phyloP scores from a whole-genome alignment of 1,140 invertebrate species.

The Drosophila pectinifera region DNA sequence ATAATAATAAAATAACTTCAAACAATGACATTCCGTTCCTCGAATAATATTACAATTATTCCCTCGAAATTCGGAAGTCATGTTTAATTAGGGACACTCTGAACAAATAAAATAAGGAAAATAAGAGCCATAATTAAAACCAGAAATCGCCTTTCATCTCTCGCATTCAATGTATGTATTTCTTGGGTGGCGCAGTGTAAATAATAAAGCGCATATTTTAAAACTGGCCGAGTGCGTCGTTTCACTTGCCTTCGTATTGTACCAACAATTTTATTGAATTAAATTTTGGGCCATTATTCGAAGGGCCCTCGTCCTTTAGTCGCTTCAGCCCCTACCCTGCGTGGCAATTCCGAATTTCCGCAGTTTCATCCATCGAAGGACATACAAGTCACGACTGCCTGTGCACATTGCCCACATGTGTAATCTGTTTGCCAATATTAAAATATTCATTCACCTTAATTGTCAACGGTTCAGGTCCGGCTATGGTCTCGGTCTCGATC shows the following conservation, averaged over 20 bases:
- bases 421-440: slow-evolving; percentile 83
- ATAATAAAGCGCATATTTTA: slow-evolving; percentile 33
- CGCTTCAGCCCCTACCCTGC: neutral
- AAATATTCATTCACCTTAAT: slow-evolving; percentile 84
- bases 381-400: slow-evolving; percentile 40
- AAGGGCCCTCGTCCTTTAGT: slow-evolving; percentile 9
- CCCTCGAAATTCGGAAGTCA: neutral
- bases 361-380: slow-evolving; percentile 34
- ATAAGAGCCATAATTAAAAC: slow-evolving; percentile 33
- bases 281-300: slow-evolving; percentile 78
- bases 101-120: slow-evolving; percentile 17
- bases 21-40: neutral
- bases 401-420: slow-evolving; percentile 72
- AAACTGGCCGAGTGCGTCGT: slow-evolving; percentile 9
- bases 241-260: slow-evolving; percentile 64
- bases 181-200: slow-evolving; percentile 9
- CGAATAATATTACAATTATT: neutral
- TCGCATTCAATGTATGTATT: slow-evolving; percentile 6
- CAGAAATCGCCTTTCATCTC: slow-evolving; percentile 28
- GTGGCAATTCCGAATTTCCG: slow-evolving; percentile 12
- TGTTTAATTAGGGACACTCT: slow-evolving; percentile 18
- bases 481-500: slow-evolving; percentile 27
- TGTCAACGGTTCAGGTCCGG: slow-evolving; percentile 65
- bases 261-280: slow-evolving; percentile 81
- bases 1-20: too few relatives aligned